Percentiles rank a stretch among this genome's conserved stretches.
Evolutionary conservation across 2,888 invertebrate genomes (phyloP).

Genomic region (Cephonodes hylas): DNA sequence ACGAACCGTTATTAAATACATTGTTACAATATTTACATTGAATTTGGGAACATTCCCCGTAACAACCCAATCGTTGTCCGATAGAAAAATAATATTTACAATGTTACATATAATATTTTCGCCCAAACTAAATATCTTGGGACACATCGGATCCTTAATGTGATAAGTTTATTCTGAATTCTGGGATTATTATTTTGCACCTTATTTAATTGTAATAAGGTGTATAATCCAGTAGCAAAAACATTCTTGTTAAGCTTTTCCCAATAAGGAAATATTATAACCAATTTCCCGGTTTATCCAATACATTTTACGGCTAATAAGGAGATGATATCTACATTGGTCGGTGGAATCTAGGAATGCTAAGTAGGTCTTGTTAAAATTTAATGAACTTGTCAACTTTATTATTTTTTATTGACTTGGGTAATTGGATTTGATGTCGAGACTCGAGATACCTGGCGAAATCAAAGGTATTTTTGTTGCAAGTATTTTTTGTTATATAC

Average conservation of each 20-base stretch:
- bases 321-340: neutral
- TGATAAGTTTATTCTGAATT: neutral
- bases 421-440: too few species aligned
- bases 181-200: neutral
- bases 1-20: neutral
- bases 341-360: neutral
- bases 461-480: too few species aligned
- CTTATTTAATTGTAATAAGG: neutral
- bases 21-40: neutral
- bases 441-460: too few species aligned
- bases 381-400: neutral
- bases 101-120: neutral
- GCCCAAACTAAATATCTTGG: neutral
- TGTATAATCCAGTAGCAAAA: neutral
- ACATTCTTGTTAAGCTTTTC: constrained; percentile 11
- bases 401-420: neutral
- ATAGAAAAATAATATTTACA: constrained; percentile 10
- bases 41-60: neutral
- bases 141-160: neutral
- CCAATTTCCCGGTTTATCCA: constrained; percentile 14
- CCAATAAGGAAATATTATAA: constrained; percentile 13
- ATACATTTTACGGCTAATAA: neutral
- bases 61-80: neutral
- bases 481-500: too few species aligned
- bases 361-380: neutral